Evolutionary conservation across 2,797 vertebrate genomes (phyloP).

Genomic region (Darevskia mixta): DNA sequence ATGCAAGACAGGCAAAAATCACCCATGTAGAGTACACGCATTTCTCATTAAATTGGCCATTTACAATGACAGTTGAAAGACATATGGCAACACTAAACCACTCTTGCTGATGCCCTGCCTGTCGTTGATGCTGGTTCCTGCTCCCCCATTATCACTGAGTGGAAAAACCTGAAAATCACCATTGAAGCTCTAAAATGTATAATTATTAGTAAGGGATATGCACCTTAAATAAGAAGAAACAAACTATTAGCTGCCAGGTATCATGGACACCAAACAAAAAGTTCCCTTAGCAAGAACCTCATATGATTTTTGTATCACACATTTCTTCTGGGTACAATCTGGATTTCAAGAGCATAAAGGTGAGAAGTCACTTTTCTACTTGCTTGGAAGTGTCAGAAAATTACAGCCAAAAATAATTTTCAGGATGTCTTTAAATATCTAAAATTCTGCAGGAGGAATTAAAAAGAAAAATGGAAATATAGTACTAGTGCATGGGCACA

Average conservation of each 20-base stretch:
- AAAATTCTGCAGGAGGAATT: background rate
- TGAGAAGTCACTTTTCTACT: slow-evolving; percentile 4
- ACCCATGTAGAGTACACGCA: slow-evolving; percentile 34
- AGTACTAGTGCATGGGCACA: too few species aligned
- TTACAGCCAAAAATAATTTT: background rate
- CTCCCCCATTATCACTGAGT: background rate
- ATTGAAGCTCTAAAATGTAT: background rate
- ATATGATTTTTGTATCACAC: background rate
- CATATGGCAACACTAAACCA: slow-evolving; percentile 22
- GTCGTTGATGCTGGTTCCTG: background rate
- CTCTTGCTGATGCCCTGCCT: background rate
- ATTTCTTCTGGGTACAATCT: background rate
- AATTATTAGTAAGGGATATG: background rate
- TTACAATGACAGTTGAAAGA: slow-evolving; percentile 47
- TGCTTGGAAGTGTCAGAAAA: background rate
- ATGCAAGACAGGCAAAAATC: slow-evolving; percentile 7
- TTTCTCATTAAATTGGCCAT: slow-evolving; percentile 44
- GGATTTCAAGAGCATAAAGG: background rate
- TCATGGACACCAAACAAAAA: background rate
- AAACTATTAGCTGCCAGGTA: background rate
- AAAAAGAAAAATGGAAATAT: background rate
- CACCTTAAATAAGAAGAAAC: background rate
- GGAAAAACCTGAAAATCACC: background rate
- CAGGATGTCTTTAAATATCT: background rate
- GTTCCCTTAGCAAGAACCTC: background rate